Conservation (phyloP, 2,113 vertebrate species). For the Cnemophilus loriae region DNA sequence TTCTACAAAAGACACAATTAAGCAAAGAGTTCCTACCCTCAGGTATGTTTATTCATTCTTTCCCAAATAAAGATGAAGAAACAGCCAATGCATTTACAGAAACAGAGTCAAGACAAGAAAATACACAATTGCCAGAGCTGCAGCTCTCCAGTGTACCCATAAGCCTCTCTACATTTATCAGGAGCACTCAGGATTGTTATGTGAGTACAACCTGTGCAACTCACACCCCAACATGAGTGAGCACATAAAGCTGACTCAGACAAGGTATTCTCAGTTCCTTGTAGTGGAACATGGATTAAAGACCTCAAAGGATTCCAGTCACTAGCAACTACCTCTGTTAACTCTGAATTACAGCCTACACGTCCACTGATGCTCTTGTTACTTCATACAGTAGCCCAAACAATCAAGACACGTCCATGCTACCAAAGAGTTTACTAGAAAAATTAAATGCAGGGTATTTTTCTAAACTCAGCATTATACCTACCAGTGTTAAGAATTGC, state of each 20-base stretch:
- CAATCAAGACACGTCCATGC: accelerated
- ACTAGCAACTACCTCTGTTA: background rate
- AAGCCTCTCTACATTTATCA: background rate
- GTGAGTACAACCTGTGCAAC: background rate
- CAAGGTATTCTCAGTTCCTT: background rate
- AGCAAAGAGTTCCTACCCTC: background rate
- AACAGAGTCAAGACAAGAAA: background rate
- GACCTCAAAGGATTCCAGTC: background rate
- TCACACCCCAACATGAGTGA: background rate
- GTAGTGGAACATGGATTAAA: background rate
- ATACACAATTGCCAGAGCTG: background rate
- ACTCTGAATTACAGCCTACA: background rate
- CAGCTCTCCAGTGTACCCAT: background rate
- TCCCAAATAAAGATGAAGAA: background rate
- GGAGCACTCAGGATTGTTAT: background rate
- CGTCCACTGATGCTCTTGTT: accelerated
- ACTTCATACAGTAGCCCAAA: background rate
- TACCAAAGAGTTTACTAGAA: background rate
- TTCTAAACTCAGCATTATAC: background rate
- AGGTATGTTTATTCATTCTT: background rate
- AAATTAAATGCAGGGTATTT: background rate
- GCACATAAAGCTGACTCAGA: background rate
- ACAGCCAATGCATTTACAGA: background rate
- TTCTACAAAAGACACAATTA: background rate
- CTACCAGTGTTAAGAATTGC: background rate